Evolutionary conservation across 2,113 vertebrate species (phyloP).

Genomic region (Triplophysa rosa): DNA sequence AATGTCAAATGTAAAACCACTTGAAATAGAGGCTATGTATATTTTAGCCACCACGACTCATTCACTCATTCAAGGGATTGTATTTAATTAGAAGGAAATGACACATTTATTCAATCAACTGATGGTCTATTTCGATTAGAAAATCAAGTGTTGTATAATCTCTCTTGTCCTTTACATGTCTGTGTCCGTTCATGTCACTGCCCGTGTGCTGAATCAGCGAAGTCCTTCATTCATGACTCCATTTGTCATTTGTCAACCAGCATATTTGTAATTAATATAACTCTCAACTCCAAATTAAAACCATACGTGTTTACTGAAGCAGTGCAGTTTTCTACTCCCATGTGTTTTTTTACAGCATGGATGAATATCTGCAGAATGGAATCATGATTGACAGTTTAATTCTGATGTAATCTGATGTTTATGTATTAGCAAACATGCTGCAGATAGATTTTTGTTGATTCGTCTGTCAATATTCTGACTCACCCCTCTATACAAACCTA

Average conservation of each 20-base stretch:
- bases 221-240: constrained; percentile 1
- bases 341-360: neutral
- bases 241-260: constrained; percentile 37
- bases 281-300: neutral
- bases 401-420: neutral
- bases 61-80: neutral
- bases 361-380: neutral
- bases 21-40: too few relatives aligned
- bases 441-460: neutral
- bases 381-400: neutral
- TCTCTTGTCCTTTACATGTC: constrained; percentile 7
- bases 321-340: neutral
- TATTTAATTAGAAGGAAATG: constrained; percentile 11
- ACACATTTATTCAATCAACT: too few relatives aligned
- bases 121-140: too few relatives aligned
- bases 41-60: neutral
- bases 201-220: constrained; percentile 30
- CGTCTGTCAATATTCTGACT: neutral
- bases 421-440: neutral
- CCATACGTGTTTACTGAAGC: constrained; percentile 27
- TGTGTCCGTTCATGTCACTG: neutral
- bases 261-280: constrained; percentile 38
- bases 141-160: constrained; percentile 7
- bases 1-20: too few relatives aligned
- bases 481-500: neutral